phyloP scores from a whole-genome alignment of 2,113 vertebrate species.

The Cygnus buccinator region DNA sequence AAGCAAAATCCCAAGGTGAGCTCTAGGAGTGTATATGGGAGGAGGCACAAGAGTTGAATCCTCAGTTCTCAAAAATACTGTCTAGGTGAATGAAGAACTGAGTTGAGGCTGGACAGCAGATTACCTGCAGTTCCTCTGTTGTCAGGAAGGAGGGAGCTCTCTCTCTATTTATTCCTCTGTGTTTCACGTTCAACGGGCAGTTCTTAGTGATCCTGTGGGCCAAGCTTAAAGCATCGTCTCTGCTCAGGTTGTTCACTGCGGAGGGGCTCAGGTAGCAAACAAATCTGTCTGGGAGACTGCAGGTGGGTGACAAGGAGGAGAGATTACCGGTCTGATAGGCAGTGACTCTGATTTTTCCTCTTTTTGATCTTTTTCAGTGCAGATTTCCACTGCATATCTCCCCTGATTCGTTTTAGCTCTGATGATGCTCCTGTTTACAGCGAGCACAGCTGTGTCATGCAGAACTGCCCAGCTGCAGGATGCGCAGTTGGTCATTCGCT shows the following conservation, averaged over 20 bases:
- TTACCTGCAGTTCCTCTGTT: slow-evolving; percentile 34
- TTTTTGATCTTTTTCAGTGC: not conserved
- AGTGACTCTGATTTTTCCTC: not conserved
- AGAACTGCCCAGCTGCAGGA: not conserved
- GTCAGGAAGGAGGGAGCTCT: not conserved
- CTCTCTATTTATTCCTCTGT: not conserved
- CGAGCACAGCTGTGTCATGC: not conserved
- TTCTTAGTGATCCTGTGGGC: slow-evolving; percentile 36
- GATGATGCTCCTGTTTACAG: not conserved
- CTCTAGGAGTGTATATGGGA: not conserved
- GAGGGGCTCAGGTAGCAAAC: slow-evolving; percentile 53
- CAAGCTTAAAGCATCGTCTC: not conserved
- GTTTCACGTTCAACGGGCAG: not conserved
- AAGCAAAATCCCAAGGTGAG: too few relatives aligned
- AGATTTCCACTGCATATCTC: fast-evolving
- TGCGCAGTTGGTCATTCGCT: fast-evolving
- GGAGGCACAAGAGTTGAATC: not conserved
- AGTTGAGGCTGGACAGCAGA: not conserved
- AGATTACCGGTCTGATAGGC: not conserved
- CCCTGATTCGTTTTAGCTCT: not conserved
- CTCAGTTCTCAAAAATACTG: too few relatives aligned
- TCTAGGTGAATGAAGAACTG: not conserved
- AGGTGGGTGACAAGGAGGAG: not conserved
- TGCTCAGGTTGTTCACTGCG: not conserved
- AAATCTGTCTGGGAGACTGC: slow-evolving; percentile 48